Conservation (phyloP, 2,888 invertebrate species). For the Meloe dianella region DNA sequence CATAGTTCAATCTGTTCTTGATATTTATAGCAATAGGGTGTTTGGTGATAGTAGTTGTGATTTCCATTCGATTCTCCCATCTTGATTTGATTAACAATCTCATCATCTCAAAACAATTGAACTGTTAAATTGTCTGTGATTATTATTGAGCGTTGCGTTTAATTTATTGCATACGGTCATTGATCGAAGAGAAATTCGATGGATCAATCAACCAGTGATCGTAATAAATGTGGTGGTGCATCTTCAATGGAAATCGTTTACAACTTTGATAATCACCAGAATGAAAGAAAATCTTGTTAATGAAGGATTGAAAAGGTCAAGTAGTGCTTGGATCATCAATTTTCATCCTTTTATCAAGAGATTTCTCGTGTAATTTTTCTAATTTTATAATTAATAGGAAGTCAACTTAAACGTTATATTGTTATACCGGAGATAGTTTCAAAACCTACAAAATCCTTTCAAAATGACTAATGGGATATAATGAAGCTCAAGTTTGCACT, state of each 20-base stretch:
- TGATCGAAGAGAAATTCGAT: neutral
- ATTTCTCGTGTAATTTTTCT: neutral
- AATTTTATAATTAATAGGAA: neutral
- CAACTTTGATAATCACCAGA: neutral
- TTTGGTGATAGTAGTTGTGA: neutral
- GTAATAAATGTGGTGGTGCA: neutral
- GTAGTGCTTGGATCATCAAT: neutral
- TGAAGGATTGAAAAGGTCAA: neutral
- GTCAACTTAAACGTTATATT: neutral
- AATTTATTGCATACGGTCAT: conserved; percentile 39
- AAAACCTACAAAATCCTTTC: neutral
- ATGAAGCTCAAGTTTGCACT: conserved; percentile 12
- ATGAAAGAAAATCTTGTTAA: neutral
- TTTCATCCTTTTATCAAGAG: neutral
- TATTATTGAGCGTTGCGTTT: conserved; percentile 39
- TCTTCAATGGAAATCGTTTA: neutral
- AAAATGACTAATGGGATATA: conserved; percentile 12
- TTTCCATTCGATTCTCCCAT: neutral
- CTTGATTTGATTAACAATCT: neutral
- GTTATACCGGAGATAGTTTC: neutral
- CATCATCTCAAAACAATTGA: conserved; percentile 29
- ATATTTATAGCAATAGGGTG: neutral
- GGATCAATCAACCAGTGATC: neutral
- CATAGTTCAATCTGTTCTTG: conserved; percentile 19
- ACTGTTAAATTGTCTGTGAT: conserved; percentile 40